Evolutionary conservation across 1,140 invertebrate genomes (phyloP).

Genomic region (Paraescarpia echinospica): DNA sequence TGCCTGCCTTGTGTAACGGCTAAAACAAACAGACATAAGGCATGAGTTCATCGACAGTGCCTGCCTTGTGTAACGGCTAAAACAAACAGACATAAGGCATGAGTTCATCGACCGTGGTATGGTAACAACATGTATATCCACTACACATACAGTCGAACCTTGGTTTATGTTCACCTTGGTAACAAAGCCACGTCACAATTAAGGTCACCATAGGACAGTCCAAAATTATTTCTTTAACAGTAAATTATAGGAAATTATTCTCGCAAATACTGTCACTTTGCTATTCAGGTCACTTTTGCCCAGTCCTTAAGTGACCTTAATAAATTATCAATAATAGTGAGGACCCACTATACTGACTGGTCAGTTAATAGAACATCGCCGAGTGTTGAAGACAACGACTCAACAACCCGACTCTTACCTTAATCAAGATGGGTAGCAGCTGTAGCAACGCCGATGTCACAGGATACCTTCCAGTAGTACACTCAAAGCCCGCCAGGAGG

Average conservation of each 20-base stretch:
- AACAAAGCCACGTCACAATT: too few relatives aligned
- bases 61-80: constrained; percentile 39
- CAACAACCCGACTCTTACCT: constrained; percentile 37
- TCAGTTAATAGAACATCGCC: neutral
- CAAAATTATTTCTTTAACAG: too few relatives aligned
- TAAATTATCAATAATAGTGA: too few relatives aligned
- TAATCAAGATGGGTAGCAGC: constrained; percentile 47
- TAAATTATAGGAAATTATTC: too few relatives aligned
- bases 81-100: constrained; percentile 32
- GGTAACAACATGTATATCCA: too few relatives aligned
- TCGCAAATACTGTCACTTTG: too few relatives aligned
- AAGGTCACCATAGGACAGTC: too few relatives aligned
- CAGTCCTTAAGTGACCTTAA: too few relatives aligned
- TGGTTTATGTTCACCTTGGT: too few relatives aligned
- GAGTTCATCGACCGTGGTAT: constrained; percentile 47
- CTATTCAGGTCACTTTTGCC: too few relatives aligned
- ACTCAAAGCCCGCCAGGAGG: constrained; percentile 54
- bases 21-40: constrained; percentile 33
- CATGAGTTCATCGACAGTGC: constrained; percentile 45
- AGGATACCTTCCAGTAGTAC: constrained; percentile 53
- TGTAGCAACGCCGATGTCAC: constrained; percentile 55
- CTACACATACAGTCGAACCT: too few relatives aligned
- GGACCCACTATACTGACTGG: neutral
- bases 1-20: constrained; percentile 37
- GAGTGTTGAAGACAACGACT: too few relatives aligned